Conservation (phyloP, 2,797 vertebrate species). For the Fundulus diaphanus region DNA sequence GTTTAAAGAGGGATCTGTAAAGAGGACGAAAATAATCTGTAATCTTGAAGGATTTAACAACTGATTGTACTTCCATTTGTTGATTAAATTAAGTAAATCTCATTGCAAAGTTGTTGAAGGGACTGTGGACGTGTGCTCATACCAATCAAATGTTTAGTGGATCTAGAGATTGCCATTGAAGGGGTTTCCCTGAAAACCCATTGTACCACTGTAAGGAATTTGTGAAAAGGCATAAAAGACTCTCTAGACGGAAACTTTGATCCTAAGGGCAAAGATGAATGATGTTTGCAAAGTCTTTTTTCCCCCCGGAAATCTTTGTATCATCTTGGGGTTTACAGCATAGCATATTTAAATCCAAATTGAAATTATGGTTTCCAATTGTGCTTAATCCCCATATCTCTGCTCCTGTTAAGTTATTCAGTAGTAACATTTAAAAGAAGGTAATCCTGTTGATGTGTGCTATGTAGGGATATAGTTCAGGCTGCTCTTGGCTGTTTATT, state of each 20-base stretch:
- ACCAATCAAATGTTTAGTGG: no score
- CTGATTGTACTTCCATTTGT: not conserved
- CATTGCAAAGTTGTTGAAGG: not conserved
- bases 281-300: not conserved
- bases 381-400: constrained; percentile 3
- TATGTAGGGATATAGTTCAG: not conserved
- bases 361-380: not conserved
- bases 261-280: not conserved
- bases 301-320: not conserved
- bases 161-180: not conserved
- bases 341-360: not conserved
- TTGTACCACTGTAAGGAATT: not conserved
- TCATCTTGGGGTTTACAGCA: not conserved
- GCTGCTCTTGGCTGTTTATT: constrained; percentile 10
- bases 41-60: not conserved
- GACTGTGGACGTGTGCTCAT: not conserved
- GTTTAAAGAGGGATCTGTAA: no score
- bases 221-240: not conserved
- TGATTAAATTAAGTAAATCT: not conserved
- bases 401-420: not conserved
- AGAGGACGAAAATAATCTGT: not conserved
- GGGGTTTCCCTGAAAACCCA: not conserved
- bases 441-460: constrained; percentile 8
- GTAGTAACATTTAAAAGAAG: constrained; percentile 19
- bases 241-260: not conserved